These are phyloP conservation scores for Anguilla marmorata DNA, from an alignment of 2,797 vertebrate species.

Conservation along the genomic window DNA sequence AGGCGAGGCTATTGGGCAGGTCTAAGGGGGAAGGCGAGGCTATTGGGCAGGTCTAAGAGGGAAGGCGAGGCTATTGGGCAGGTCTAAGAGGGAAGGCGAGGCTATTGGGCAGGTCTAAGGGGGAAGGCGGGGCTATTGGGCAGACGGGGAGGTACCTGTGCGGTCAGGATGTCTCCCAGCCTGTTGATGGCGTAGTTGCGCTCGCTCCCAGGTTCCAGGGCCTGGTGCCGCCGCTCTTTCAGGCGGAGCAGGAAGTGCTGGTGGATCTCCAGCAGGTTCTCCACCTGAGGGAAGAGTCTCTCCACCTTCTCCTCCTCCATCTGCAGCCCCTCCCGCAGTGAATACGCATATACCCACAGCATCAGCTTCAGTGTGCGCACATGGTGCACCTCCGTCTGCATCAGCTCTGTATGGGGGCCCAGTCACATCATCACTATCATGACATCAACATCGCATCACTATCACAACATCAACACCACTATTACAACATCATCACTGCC, in stretches of 20 bases:
- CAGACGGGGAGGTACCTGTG: conserved; percentile 76
- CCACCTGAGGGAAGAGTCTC: conserved; percentile 84
- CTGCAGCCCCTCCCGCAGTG: conserved; percentile 87
- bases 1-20: no score
- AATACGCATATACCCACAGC: conserved; percentile 83
- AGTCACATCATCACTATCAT: background rate
- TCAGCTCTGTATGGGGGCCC: conserved; percentile 76
- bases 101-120: background rate
- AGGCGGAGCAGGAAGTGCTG: conserved; percentile 80
- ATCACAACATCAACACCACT: background rate
- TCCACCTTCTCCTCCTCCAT: conserved; percentile 73
- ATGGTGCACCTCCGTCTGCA: conserved; percentile 95
- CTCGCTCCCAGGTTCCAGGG: conserved; percentile 76
- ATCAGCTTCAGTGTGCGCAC: conserved; percentile 95
- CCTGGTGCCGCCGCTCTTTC: conserved; percentile 79
- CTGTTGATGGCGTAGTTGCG: conserved; percentile 84
- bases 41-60: background rate
- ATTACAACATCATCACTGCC: background rate
- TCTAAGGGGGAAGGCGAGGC: background rate
- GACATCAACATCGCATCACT: background rate
- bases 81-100: background rate
- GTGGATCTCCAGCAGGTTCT: conserved; percentile 85
- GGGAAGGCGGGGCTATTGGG: background rate
- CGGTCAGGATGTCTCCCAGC: conserved; percentile 84
- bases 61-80: no score